Evolutionary conservation across 2,797 vertebrate species (phyloP), one percentile per base, ranked within the genome.

Genomic region (Momotus momota): DNA sequence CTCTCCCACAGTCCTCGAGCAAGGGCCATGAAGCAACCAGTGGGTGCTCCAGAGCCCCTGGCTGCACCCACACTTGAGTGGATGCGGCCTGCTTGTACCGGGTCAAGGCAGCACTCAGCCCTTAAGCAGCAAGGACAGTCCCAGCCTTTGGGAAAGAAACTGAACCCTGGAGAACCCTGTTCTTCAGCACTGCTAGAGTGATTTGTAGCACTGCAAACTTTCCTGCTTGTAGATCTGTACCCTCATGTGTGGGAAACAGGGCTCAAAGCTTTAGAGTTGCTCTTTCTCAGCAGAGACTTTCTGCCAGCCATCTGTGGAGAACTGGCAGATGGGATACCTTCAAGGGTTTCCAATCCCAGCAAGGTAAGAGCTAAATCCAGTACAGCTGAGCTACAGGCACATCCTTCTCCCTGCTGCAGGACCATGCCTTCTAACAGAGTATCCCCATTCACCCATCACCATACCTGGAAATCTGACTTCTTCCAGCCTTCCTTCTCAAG

Each of bases 401-500:
- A 57, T 9, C n/a, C 3, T 55, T 23, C 52, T 48, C 38, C 38
- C 52, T 64, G 27, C 51, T 60, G 14, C 79, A 73, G n/a, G 25
- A 46, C 33, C 43, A 75, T 8, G 20, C 27, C 35, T 12, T 31
- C 45, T 0, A 12, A 73, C 67, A 64, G 10, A 14, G 14, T 45
- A 54, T 3, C 25, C 13, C 25, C 31, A 19, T 23, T 55, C 29
- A 29, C 12, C 10, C 33, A 27, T 12, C 57, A 10, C 26, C 71
- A 11, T 51, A 98, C 98, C 98, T 98, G 98, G 95, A 99, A 99
- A 97, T 99, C 99, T 0, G 98, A 99, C 96, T 99, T 99, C 97
- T 99, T 99, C 99, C 99, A 99, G 51, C 99, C 99, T 40, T 99
- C 99, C 90, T 99, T 99, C 93, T 99, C 99, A 79, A 99, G 97